Evolutionary conservation across 2,888 invertebrate species (phyloP).

Genomic region (Atrina japonica): DNA sequence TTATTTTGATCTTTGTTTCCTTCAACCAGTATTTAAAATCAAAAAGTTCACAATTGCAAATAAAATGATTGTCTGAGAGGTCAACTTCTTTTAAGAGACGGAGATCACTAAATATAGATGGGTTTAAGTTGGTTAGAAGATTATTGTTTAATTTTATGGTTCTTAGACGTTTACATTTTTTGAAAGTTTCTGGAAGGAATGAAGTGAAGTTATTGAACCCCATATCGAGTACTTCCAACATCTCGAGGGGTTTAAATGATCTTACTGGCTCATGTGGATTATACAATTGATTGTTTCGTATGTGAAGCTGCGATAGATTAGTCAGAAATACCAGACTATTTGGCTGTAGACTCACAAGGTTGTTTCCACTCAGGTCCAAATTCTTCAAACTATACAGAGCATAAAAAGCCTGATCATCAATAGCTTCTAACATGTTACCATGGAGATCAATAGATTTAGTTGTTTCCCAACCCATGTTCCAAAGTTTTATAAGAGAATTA

Average conservation of each 20-base stretch:
- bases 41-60: conserved; percentile 71
- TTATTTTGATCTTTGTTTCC: conserved; percentile 49
- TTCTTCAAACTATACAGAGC: conserved; percentile 60
- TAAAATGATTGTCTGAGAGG: conserved; percentile 70
- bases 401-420: conserved; percentile 66
- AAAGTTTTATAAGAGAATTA: conserved; percentile 64
- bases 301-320: conserved; percentile 56
- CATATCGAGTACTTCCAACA: conserved; percentile 60
- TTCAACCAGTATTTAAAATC: conserved; percentile 68
- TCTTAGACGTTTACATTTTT: conserved; percentile 53
- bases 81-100: conserved; percentile 61
- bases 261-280: conserved; percentile 25
- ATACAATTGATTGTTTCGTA: conserved; percentile 58
- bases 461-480: conserved; percentile 69
- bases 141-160: conserved; percentile 62
- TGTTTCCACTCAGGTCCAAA: conserved; percentile 65
- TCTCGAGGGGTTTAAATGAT: conserved; percentile 54
- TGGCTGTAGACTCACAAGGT: conserved; percentile 54
- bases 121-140: conserved; percentile 53
- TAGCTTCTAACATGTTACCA: conserved; percentile 60
- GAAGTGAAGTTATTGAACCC: conserved; percentile 64
- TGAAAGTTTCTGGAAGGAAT: conserved; percentile 56
- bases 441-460: conserved; percentile 59
- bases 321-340: conserved; percentile 60
- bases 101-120: conserved; percentile 57